These are phyloP conservation scores for Oryzias dopingdopingensis DNA, from an alignment of 2,797 vertebrate genomes.

Conservation along the genomic window DNA sequence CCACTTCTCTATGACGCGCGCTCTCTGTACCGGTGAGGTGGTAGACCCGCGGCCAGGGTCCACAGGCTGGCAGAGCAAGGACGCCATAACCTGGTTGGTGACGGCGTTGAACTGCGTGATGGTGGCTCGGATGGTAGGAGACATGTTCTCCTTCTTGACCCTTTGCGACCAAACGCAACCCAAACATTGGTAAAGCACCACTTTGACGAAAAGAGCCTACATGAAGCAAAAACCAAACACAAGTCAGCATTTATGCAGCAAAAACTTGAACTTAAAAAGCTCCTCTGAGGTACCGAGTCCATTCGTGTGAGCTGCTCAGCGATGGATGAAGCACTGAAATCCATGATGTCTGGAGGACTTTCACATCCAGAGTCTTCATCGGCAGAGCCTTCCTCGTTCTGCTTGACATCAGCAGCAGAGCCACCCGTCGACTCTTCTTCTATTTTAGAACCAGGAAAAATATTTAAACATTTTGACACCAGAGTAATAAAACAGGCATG, in stretches of 20 bases:
- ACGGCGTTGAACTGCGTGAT: conserved; percentile 85
- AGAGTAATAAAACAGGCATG: too few species aligned
- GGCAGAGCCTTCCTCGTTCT: conserved; percentile 34
- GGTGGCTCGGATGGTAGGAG: conserved; percentile 84
- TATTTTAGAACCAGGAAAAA: conserved; percentile 7
- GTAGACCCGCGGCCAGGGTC: conserved; percentile 52
- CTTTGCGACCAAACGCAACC: conserved; percentile 88
- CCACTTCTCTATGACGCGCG: conserved; percentile 84
- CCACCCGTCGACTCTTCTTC: conserved; percentile 28
- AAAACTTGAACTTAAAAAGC: rapidly evolving
- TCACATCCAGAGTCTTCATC: conserved; percentile 68
- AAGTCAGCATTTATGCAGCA: not conserved
- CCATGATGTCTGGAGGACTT: conserved; percentile 66
- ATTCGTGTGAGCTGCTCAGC: conserved; percentile 82
- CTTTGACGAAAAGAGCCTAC: conserved; percentile 81
- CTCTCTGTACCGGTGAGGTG: conserved; percentile 68
- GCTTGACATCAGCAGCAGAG: conserved; percentile 22
- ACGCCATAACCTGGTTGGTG: conserved; percentile 81
- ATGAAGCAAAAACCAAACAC: not conserved
- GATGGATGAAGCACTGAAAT: conserved; percentile 72
- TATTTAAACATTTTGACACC: not conserved
- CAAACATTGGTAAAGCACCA: conserved; percentile 83
- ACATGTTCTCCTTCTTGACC: conserved; percentile 81
- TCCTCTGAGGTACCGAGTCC: conserved; percentile 71
- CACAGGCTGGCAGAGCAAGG: conserved; percentile 69